A percentile compares a stretch with the other conserved stretches of the same genome.
Evolutionary conservation across 2,113 vertebrate genomes (phyloP).

Genomic region (Oreotrochilus melanogaster): DNA sequence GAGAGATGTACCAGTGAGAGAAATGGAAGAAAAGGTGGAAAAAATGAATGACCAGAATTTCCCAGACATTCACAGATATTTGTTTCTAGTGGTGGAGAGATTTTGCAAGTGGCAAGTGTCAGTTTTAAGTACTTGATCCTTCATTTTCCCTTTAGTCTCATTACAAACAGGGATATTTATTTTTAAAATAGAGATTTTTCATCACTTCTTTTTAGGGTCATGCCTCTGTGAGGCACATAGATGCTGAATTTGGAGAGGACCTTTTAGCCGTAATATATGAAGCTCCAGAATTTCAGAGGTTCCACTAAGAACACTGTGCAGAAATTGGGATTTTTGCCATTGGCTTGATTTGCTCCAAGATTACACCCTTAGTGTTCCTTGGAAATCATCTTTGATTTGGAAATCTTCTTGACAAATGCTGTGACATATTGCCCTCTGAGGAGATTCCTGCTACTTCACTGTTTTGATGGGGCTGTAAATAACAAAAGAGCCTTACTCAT

Average conservation of each 20-base stretch:
- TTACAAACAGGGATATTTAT: background rate
- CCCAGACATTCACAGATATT: background rate
- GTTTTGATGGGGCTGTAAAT: slow-evolving; percentile 65
- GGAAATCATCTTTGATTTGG: slow-evolving; percentile 54
- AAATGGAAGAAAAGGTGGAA: background rate
- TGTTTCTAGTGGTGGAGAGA: slow-evolving; percentile 8
- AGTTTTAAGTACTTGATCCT: background rate
- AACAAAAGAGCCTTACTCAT: slow-evolving; percentile 60
- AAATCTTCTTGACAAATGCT: slow-evolving; percentile 59
- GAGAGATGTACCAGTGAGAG: background rate
- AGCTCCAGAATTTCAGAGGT: background rate
- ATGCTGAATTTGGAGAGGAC: background rate
- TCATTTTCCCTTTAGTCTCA: slow-evolving; percentile 11
- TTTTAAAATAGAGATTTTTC: slow-evolving; percentile 39
- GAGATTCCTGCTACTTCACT: slow-evolving; percentile 64
- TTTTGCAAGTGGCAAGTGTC: slow-evolving; percentile 48
- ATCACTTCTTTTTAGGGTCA: background rate
- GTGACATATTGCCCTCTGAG: slow-evolving; percentile 64
- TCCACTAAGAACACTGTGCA: background rate
- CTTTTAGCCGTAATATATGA: background rate
- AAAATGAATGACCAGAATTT: slow-evolving; percentile 9
- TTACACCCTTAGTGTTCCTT: slow-evolving; percentile 24
- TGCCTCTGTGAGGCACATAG: background rate
- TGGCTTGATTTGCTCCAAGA: slow-evolving; percentile 12
- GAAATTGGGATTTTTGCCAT: slow-evolving; percentile 34